Conservation (phyloP, 2,797 vertebrate species). For the Huso huso region DNA sequence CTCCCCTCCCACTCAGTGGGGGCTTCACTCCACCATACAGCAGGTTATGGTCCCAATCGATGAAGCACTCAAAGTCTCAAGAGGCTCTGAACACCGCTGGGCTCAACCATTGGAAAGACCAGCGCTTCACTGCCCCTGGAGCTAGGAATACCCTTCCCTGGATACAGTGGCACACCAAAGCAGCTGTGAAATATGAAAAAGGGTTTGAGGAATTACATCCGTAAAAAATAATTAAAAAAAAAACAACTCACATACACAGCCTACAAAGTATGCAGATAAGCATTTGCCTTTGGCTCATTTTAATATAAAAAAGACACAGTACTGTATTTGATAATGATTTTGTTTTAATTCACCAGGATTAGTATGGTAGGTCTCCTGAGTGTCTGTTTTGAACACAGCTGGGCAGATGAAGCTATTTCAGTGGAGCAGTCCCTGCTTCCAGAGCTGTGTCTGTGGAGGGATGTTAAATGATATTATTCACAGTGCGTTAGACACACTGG, state of each 20-base stretch:
- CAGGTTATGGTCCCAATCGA: not conserved
- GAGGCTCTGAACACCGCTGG: slow-evolving; percentile 2
- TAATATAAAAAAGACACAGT: not conserved
- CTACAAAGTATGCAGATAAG: not conserved
- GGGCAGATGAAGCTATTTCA: slow-evolving; percentile 8
- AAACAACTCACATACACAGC: not conserved
- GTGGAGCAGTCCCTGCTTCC: not conserved
- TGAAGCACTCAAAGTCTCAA: not conserved
- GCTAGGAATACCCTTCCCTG: not conserved
- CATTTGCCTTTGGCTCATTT: not conserved
- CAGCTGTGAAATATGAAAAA: slow-evolving; percentile 13
- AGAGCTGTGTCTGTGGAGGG: not conserved
- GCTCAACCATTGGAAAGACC: slow-evolving; percentile 13
- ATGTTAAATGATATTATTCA: slow-evolving; percentile 23
- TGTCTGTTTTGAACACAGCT: slow-evolving; percentile 13
- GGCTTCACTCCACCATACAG: not conserved
- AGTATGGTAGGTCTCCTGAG: not conserved
- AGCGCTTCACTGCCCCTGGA: not conserved
- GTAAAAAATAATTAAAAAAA: not conserved
- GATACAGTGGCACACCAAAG: slow-evolving; percentile 2
- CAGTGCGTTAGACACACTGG: slow-evolving; percentile 20
- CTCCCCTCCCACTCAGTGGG: not conserved
- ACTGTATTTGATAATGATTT: not conserved
- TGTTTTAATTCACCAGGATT: slow-evolving; percentile 1
- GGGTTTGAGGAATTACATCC: not conserved